Conservation (phyloP, 2,888 invertebrate species). For the Sialis lutaria region DNA sequence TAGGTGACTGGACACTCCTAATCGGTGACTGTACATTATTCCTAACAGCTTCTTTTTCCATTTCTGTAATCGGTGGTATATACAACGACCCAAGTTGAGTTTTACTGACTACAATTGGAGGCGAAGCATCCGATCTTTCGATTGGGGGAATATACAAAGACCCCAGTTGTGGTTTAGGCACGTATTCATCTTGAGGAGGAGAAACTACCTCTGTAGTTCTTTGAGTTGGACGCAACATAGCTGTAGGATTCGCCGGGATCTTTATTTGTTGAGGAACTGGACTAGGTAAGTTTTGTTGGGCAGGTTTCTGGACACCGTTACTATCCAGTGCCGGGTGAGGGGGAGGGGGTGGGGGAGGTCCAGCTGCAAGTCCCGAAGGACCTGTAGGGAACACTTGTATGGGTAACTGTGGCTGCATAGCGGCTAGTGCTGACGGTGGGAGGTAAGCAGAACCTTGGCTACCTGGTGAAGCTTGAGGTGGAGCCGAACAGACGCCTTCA, state of each 20-base stretch:
- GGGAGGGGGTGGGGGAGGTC: conserved; percentile 16
- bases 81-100: conserved; percentile 33
- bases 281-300: conserved; percentile 29
- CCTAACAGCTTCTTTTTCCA: conserved; percentile 4
- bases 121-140: conserved; percentile 12
- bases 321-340: conserved; percentile 13
- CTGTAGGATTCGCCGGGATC: conserved; percentile 55
- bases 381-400: conserved; percentile 41
- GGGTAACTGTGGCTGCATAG: conserved; percentile 43
- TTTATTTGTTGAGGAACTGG: conserved; percentile 48
- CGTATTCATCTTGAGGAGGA: conserved; percentile 29
- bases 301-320: not conserved
- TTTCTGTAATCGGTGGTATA: conserved; percentile 27
- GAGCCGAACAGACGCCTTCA: conserved; percentile 41
- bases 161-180: conserved; percentile 25
- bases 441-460: conserved; percentile 20
- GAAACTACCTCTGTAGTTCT: conserved; percentile 5
- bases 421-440: conserved; percentile 42
- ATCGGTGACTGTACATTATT: not conserved
- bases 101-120: conserved; percentile 16
- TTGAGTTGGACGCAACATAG: conserved; percentile 43
- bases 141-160: conserved; percentile 35
- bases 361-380: conserved; percentile 13
- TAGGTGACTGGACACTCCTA: conserved; percentile 5
- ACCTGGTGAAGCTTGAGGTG: conserved; percentile 27